Base-by-base conservation (phyloP, 2,113 vertebrate species). In the Spilogale gracilis region DNA sequence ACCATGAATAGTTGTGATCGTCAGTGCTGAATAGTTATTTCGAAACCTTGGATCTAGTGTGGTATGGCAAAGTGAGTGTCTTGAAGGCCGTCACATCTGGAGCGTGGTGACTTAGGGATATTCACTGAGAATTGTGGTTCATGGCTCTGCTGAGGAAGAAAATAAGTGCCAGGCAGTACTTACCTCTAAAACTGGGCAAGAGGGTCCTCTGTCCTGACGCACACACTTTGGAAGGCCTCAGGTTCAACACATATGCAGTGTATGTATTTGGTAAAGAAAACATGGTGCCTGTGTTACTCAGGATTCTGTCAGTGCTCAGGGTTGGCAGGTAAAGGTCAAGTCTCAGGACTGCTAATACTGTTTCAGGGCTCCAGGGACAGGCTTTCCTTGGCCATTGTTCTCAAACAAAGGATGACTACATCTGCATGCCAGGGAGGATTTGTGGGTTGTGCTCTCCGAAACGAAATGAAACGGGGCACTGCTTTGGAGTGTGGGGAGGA, bases 371-470 rank as follows among this genome's bases (percentile, higher is more conserved):
- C 25, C 65, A 50, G 92, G 92, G 80, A 94, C 25, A 54, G 16
- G 25, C 79, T 82, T 94, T 60, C 79, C 32, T 60, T 61, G 21
- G 69, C 81, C 80, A n/a, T 5, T 74, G 86, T 86, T 96, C 89
- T 89, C 61, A 52, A 69, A 87, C 83, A 95, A 54, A 95, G 83
- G 90, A 90, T 43, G 86, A 80, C 43, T 88, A 27, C 67, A 10
- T 94, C 84, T 56, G 48, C 86, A 73, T 94, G 92, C 94, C 0
- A 0, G 2, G 23, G 23, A 89, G 90, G 94, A 63, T 90, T 60
- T 88, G 92, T 91, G 95, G 74, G 61, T 58, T 90, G 50, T 74
- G 45, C 76, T 45, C 6, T 58, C 58, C 65, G 96, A 84, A 73
- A 81, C 3, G 0, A n/a, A 27, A 21, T 3, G 96, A 84, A 73